Evolutionary conservation across 2,797 vertebrate genomes (phyloP), one percentile per base, ranked within the genome.

Genomic region (Enteromius anoplus): DNA sequence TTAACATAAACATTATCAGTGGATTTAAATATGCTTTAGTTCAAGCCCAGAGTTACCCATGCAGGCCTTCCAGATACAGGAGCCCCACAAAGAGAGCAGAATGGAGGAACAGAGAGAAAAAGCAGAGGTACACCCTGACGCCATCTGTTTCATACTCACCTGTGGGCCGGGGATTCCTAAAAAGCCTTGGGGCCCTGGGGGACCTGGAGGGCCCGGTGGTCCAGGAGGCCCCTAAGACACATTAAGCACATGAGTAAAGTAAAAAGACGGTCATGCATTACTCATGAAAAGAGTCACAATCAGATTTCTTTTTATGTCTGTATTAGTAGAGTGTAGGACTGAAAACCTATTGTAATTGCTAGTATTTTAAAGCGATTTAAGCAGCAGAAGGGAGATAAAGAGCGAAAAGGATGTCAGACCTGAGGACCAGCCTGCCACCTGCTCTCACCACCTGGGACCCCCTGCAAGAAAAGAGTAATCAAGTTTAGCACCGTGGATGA

Each of bases 381-480:
- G 49, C 89, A 86, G 83, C 68, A 85, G 87, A 89, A 37, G 19
- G 6, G 29, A 26, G 32, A 75, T n/a, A 70, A 60, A 75, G 42
- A 73, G 37, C 23, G 2, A 51, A 86, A 66, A 66, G 29, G 26
- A 77, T 60, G 69, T 95, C 95, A 91, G 89, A 98, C 97, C 97
- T 98, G 96, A 72, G 97, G 97, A 79, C 97, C 97, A 0, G 95
- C 91, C 93, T 97, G 96, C 96, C 94, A 97, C 82, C 88, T 88
- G 89, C 91, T 93, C 90, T 92, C 90, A 79, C 92, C 94, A 93
- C 96, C 97, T 80, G 96, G 96, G 87, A 96, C 97, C 91, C 97
- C 97, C 98, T 98, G 93, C 70, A 92, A 93, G 87, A 89, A 85
- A 93, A 90, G 84, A 86, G 68, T 19, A 87, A 85, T 85, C 78